Conservation (phyloP, 2,888 invertebrate species). For the Lasioglossum villosulum region DNA sequence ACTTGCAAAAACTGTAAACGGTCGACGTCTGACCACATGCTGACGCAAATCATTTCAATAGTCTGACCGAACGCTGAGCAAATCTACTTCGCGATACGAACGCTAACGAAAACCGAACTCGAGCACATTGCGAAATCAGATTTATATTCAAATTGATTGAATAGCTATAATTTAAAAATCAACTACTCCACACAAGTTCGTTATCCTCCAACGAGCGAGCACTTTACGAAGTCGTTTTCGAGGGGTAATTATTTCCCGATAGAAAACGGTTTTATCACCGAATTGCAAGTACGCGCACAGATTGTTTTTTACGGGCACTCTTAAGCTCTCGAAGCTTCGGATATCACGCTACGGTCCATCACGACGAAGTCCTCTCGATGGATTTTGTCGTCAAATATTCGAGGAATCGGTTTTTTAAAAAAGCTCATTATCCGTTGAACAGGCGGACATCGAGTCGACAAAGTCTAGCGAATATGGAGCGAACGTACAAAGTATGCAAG, state of each 20-base stretch:
- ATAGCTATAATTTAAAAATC: not conserved
- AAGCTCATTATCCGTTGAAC: not conserved
- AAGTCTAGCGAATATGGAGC: conserved; percentile 25
- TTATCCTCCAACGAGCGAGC: not conserved
- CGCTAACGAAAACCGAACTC: not conserved
- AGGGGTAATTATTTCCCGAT: not conserved
- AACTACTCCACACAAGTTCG: not conserved
- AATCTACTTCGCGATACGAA: conserved; percentile 25
- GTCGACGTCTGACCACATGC: conserved; percentile 25
- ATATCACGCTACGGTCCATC: not conserved
- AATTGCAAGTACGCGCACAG: too few relatives aligned
- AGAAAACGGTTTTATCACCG: not conserved
- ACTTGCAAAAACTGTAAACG: conserved; percentile 18
- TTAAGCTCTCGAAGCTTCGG: not conserved
- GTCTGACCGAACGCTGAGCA: conserved; percentile 8
- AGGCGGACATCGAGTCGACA: conserved; percentile 8
- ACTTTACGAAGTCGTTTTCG: not conserved
- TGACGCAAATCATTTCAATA: conserved; percentile 42
- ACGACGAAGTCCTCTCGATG: too few relatives aligned
- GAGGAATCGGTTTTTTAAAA: not conserved
- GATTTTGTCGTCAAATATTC: not conserved
- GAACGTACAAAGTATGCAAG: conserved; percentile 4
- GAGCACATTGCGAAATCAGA: not conserved
- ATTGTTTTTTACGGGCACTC: not conserved
- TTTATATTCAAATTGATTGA: not conserved